phyloP scores from a whole-genome alignment of 2,888 invertebrate species.

The Acheta domesticus region DNA sequence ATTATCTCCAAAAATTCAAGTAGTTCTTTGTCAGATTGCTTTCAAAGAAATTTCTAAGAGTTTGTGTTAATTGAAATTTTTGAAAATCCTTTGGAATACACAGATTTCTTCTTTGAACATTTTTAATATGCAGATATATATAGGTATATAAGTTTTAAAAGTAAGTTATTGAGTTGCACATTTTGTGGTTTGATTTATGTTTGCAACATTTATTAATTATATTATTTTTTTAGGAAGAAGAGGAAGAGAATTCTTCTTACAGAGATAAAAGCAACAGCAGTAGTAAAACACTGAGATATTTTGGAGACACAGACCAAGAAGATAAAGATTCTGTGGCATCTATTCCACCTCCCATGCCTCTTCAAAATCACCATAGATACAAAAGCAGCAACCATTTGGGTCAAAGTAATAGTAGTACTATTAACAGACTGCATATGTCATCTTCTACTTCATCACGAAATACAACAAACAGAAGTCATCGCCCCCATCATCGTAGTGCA shows the following conservation, averaged over 20 bases:
- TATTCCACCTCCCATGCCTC: not conserved
- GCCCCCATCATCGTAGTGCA: slow-evolving; percentile 35
- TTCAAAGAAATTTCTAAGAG: too few relatives aligned
- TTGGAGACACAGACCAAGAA: slow-evolving; percentile 78
- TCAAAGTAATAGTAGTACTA: slow-evolving; percentile 33
- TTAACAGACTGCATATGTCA: slow-evolving; percentile 32
- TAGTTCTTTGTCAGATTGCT: too few relatives aligned
- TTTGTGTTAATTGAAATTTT: too few relatives aligned
- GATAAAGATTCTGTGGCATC: slow-evolving; percentile 67
- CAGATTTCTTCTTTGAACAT: too few relatives aligned
- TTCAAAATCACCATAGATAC: slow-evolving; percentile 18
- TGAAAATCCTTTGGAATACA: too few relatives aligned
- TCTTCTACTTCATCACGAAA: slow-evolving; percentile 1
- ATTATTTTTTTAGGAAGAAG: too few relatives aligned
- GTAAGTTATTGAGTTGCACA: too few relatives aligned
- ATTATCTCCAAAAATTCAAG: not conserved
- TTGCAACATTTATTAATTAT: too few relatives aligned
- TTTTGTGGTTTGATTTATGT: too few relatives aligned
- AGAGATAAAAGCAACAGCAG: slow-evolving; percentile 23
- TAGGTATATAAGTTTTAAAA: too few relatives aligned
- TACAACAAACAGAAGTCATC: not conserved
- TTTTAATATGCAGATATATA: too few relatives aligned
- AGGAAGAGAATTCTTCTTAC: not conserved
- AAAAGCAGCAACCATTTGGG: slow-evolving; percentile 5
- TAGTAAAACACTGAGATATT: slow-evolving; percentile 71